Percentiles rank a stretch among this genome's conserved stretches.
Evolutionary conservation across 2,888 invertebrate genomes (phyloP).

Genomic region (Pasiphila rectangulata): DNA sequence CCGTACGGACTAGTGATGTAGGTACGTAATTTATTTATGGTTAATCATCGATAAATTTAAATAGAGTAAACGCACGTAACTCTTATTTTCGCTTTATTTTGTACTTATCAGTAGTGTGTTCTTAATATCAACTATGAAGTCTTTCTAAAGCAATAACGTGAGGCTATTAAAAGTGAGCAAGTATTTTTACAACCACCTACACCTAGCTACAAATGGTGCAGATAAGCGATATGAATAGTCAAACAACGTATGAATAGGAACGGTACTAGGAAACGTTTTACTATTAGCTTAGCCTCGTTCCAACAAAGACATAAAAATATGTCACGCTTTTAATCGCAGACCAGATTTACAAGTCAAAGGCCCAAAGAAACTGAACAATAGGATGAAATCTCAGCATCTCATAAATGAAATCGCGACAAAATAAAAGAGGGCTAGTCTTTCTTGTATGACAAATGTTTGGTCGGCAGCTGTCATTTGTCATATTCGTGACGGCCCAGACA

Average conservation of each 20-base stretch:
- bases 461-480: slow-evolving; percentile 52
- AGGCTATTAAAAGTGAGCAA: neutral
- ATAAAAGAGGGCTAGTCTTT: slow-evolving; percentile 41
- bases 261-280: slow-evolving; percentile 17
- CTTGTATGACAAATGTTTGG: slow-evolving; percentile 53
- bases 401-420: slow-evolving; percentile 53
- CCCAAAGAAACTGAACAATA: slow-evolving; percentile 50
- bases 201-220: neutral
- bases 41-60: neutral
- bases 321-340: slow-evolving; percentile 28
- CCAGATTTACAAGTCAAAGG: slow-evolving; percentile 37
- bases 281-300: slow-evolving; percentile 17
- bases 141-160: too few relatives aligned
- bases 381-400: slow-evolving; percentile 49
- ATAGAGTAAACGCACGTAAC: too few relatives aligned
- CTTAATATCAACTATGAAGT: too few relatives aligned
- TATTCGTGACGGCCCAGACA: slow-evolving; percentile 27
- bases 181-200: neutral
- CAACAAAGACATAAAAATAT: slow-evolving; percentile 33
- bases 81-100: neutral
- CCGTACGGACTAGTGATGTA: slow-evolving; percentile 11
- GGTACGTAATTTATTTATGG: neutral
- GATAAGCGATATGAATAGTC: slow-evolving; percentile 11
- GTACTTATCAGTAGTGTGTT: too few relatives aligned
- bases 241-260: slow-evolving; percentile 22